Evolutionary conservation across 2,113 vertebrate species (phyloP).

Genomic region (Hypanus sabinus): DNA sequence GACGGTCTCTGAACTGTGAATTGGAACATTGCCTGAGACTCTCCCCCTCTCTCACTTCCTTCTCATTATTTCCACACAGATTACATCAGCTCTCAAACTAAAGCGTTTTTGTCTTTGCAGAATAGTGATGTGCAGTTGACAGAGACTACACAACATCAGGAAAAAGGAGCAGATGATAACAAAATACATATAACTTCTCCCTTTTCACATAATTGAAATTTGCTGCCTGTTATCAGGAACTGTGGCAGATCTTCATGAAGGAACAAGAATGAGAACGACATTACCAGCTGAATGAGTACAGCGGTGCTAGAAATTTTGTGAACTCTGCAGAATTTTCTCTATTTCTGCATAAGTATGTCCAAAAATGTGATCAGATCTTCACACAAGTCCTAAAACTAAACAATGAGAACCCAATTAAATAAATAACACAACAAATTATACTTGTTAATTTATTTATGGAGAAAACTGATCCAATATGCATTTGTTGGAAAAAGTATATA

Average conservation of each 20-base stretch:
- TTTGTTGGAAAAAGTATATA: too few species aligned
- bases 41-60: neutral
- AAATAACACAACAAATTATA: too few species aligned
- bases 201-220: conserved; percentile 11
- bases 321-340: too few species aligned
- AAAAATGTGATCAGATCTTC: too few species aligned
- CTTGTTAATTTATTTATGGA: too few species aligned
- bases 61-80: conserved; percentile 31
- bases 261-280: neutral
- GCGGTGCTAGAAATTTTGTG: too few species aligned
- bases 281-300: neutral
- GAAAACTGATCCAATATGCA: too few species aligned
- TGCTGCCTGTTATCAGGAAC: neutral
- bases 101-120: conserved; percentile 8
- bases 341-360: too few species aligned
- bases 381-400: too few species aligned
- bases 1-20: neutral
- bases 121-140: conserved; percentile 20
- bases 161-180: conserved; percentile 5
- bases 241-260: neutral
- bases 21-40: conserved; percentile 2
- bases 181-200: conserved; percentile 17
- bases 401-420: too few species aligned
- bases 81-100: neutral
- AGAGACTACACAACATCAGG: neutral